Conservation (phyloP, 2,797 vertebrate genomes). For the Pangasius larnaudii region DNA sequence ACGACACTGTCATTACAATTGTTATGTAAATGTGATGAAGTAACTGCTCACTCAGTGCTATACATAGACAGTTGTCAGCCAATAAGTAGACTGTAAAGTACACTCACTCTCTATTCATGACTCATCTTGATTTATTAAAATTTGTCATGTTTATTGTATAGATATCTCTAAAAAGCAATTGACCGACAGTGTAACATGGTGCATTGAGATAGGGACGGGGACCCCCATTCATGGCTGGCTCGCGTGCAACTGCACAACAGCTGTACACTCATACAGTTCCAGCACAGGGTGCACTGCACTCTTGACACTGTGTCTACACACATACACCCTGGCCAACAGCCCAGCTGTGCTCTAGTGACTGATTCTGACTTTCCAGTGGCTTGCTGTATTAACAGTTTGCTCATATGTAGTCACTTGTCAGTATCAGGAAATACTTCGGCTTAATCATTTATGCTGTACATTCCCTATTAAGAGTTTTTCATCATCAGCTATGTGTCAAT, state of each 20-base stretch:
- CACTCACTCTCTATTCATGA: slow-evolving; percentile 19
- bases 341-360: not conserved
- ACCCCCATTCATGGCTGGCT: not conserved
- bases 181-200: slow-evolving; percentile 36
- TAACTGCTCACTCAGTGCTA: slow-evolving; percentile 39
- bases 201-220: slow-evolving; percentile 6
- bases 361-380: not conserved
- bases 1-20: slow-evolving; percentile 36
- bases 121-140: slow-evolving; percentile 36
- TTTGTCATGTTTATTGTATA: slow-evolving; percentile 26
- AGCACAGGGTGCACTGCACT: slow-evolving; percentile 28
- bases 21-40: slow-evolving; percentile 40
- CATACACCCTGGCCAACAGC: slow-evolving; percentile 10
- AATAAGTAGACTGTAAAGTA: slow-evolving; percentile 12
- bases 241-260: slow-evolving; percentile 7
- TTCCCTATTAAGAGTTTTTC: not conserved
- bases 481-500: not conserved
- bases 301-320: slow-evolving; percentile 27
- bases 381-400: not conserved
- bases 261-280: slow-evolving; percentile 11
- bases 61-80: slow-evolving; percentile 14
- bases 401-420: not conserved
- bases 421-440: not conserved
- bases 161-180: slow-evolving; percentile 19
- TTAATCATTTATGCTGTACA: not conserved